These are phyloP conservation scores for Rugalucina vietnamica DNA, from an alignment of 2,888 invertebrate species.

Conservation along the genomic window DNA sequence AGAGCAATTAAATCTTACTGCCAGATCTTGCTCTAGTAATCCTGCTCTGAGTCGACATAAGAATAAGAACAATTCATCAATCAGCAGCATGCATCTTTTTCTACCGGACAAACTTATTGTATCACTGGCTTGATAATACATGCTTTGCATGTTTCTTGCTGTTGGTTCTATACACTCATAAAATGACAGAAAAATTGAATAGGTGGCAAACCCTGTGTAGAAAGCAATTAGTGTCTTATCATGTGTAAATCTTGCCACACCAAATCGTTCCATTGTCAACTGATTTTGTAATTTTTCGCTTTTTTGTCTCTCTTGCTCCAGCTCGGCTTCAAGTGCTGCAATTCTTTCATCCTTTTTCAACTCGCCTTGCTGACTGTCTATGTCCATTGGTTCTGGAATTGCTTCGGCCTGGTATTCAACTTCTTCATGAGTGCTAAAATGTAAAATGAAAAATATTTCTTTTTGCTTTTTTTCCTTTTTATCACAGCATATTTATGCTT, in stretches of 20 bases:
- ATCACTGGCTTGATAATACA: slow-evolving; percentile 25
- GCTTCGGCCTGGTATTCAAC: too few species aligned
- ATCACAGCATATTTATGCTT: too few species aligned
- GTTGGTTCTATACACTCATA: slow-evolving; percentile 25
- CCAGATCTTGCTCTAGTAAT: slow-evolving; percentile 33
- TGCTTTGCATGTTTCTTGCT: slow-evolving; percentile 33
- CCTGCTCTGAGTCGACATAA: slow-evolving; percentile 35
- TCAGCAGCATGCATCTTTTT: slow-evolving; percentile 31
- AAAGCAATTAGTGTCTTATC: slow-evolving; percentile 25
- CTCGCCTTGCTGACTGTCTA: too few species aligned
- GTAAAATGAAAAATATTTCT: too few species aligned
- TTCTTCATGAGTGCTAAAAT: too few species aligned
- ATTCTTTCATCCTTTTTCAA: too few species aligned
- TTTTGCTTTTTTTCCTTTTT: too few species aligned
- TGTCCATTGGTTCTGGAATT: too few species aligned
- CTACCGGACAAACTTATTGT: slow-evolving; percentile 28
- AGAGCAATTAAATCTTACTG: slow-evolving; percentile 47
- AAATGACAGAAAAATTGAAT: slow-evolving; percentile 7
- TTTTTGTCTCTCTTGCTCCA: too few species aligned
- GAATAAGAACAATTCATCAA: slow-evolving; percentile 51
- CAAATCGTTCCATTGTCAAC: too few species aligned
- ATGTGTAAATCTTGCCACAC: slow-evolving; percentile 10
- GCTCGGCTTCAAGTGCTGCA: too few species aligned
- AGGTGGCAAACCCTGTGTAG: slow-evolving; percentile 45
- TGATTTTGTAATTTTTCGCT: too few species aligned